Base-by-base conservation (phyloP, 1,140 invertebrate genomes). In the Bactericera cockerelli region DNA sequence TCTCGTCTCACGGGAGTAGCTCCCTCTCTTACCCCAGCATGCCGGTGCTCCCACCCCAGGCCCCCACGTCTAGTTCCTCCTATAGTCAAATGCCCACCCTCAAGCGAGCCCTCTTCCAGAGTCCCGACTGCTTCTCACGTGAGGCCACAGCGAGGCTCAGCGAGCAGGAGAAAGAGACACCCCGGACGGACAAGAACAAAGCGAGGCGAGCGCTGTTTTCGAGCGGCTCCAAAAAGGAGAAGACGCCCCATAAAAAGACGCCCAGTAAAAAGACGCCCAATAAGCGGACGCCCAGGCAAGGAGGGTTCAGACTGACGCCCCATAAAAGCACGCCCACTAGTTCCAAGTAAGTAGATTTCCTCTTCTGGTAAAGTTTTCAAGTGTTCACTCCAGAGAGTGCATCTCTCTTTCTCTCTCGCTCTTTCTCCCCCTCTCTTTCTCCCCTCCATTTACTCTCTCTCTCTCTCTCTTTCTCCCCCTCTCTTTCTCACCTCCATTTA, bases 71-170 rank as follows among this genome's bases (percentile, higher is more conserved):
- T 8, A 55, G 24, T 26, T 4, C 42, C n/a, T 49, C 42, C 19
- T 49, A 25, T 28, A 55, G 24, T 24, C 42, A 55, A 21, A 54
- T 28, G 16, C 49, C 24, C 49, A 75, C 74, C 0, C 72, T 78
- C 1, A 82, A 80, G 64, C 68, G 81, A 62, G 79, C 81, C 0
- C 64, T 83, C 0, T 82, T 83, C 61, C 74, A 81, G 61, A 83
- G 81, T 67, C 79, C 81, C 2, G 74, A 77, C 57, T 67, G 71
- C 26, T 67, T 65, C 25, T 72, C 75, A 24, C 57, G 55, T n/a
- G 58, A 59, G 4, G 58, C 59, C 11, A 19, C 31, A 22, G 31
- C 56, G 13, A 28, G 49, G 11, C 62, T 69, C 22, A 3, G 4
- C 22, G n/a, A 49, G n/a, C 4, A 6, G 22, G n/a, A 4, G 8